Conservation (phyloP, 2,797 vertebrate species). For the Otolemur crassicaudatus region DNA sequence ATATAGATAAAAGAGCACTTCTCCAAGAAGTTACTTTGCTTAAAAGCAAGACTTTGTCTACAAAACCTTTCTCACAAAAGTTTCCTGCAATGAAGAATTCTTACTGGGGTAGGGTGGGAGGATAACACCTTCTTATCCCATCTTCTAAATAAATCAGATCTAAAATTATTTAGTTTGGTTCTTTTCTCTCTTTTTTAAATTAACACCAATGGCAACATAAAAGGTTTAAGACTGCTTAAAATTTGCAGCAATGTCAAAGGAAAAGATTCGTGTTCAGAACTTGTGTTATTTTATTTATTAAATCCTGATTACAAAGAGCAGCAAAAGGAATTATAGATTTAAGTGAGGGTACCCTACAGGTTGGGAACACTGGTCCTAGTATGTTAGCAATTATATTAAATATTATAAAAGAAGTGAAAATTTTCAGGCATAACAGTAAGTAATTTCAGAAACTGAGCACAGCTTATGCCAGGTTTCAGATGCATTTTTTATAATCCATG, state of each 20-base stretch:
- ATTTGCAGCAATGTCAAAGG: conserved; percentile 31
- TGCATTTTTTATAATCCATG: background rate
- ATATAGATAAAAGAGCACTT: background rate
- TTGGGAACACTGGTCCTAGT: conserved; percentile 3
- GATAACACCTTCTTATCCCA: background rate
- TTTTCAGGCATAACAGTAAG: conserved; percentile 30
- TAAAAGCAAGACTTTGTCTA: background rate
- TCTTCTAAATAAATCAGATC: background rate
- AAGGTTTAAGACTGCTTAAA: conserved; percentile 7
- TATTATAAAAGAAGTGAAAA: conserved; percentile 68
- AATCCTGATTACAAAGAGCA: conserved; percentile 44
- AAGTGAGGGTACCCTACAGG: background rate
- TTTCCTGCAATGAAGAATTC: background rate
- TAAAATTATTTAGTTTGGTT: conserved; percentile 9
- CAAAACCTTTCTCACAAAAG: background rate
- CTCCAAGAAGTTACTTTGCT: conserved; percentile 13
- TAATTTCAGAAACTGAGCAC: conserved; percentile 44
- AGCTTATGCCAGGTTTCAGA: conserved; percentile 32
- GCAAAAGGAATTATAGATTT: conserved; percentile 60
- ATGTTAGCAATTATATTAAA: conserved; percentile 62
- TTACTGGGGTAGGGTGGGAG: background rate
- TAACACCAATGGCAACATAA: background rate
- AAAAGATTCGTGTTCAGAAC: conserved; percentile 28
- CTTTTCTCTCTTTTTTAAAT: conserved; percentile 38
- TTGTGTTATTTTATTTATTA: conserved; percentile 58